Evolutionary conservation across 1,140 invertebrate species (phyloP).

Genomic region (Drosophila arawakana): DNA sequence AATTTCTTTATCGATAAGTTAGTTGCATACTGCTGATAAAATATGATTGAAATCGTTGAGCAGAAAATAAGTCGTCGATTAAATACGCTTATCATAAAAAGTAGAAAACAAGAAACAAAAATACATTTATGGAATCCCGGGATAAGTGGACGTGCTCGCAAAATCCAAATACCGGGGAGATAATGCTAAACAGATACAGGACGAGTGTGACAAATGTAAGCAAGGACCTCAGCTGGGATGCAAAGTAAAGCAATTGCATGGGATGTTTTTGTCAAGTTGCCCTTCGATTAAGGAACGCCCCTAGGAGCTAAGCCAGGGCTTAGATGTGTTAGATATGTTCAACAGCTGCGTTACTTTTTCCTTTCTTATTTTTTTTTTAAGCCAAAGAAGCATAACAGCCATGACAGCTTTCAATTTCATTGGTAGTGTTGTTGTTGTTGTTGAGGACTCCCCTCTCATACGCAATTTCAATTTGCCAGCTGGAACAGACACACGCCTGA

Average conservation of each 20-base stretch:
- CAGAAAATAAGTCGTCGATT: background rate
- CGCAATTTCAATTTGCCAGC: conserved; percentile 71
- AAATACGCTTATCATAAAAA: background rate
- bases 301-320: conserved; percentile 63
- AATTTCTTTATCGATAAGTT: too few relatives aligned
- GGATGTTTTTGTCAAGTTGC: conserved; percentile 15
- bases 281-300: conserved; percentile 29
- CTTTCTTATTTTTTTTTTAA: conserved; percentile 41
- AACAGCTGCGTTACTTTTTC: conserved; percentile 63
- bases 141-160: conserved; percentile 68
- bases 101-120: conserved; percentile 5
- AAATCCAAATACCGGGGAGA: conserved; percentile 42
- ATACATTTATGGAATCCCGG: conserved; percentile 50
- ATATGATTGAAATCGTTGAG: background rate
- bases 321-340: conserved; percentile 81
- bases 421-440: conserved; percentile 44
- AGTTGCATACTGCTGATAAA: too few relatives aligned
- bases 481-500: conserved; percentile 45
- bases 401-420: conserved; percentile 80
- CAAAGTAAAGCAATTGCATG: conserved; percentile 45
- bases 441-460: conserved; percentile 17
- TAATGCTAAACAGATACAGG: conserved; percentile 43
- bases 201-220: conserved; percentile 67
- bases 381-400: conserved; percentile 33
- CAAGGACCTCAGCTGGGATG: conserved; percentile 64